A percentile compares a stretch with the other conserved stretches of the same genome.
Conservation (phyloP, 2,797 vertebrate genomes). For the Rhincodon typus region DNA sequence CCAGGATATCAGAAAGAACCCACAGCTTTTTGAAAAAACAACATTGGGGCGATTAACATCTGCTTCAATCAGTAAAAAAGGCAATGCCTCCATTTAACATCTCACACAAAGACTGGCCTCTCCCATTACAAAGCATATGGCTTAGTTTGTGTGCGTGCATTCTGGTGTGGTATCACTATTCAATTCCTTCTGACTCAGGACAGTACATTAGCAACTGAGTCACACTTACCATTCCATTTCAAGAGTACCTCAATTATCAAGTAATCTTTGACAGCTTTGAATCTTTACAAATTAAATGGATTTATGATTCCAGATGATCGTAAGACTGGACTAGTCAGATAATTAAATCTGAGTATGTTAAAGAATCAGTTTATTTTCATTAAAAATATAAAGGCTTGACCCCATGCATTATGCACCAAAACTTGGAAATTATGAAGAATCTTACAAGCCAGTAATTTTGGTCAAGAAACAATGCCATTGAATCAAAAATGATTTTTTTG, state of each 20-base stretch:
- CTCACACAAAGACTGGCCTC: not conserved
- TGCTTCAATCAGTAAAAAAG: not conserved
- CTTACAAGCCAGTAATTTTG: not conserved
- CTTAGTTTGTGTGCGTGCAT: not conserved
- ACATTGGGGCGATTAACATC: not conserved
- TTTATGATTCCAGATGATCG: no score
- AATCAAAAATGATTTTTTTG: not conserved
- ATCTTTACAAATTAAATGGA: no score
- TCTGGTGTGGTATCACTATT: not conserved
- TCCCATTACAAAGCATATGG: not conserved
- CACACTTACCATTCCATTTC: not conserved
- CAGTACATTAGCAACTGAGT: not conserved
- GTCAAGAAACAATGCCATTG: not conserved
- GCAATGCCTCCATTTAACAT: not conserved
- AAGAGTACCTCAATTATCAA: no score
- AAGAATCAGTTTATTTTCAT: not conserved
- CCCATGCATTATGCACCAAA: not conserved
- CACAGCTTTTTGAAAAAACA: not conserved
- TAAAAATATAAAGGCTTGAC: not conserved
- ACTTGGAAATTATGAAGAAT: not conserved
- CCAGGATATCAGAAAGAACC: not conserved
- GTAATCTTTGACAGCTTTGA: no score
- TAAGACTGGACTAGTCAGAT: no score
- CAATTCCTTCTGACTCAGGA: not conserved
- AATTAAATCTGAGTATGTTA: no score